Evolutionary conservation across 2,888 invertebrate species (phyloP).

Genomic region (Eupeodes luniger): DNA sequence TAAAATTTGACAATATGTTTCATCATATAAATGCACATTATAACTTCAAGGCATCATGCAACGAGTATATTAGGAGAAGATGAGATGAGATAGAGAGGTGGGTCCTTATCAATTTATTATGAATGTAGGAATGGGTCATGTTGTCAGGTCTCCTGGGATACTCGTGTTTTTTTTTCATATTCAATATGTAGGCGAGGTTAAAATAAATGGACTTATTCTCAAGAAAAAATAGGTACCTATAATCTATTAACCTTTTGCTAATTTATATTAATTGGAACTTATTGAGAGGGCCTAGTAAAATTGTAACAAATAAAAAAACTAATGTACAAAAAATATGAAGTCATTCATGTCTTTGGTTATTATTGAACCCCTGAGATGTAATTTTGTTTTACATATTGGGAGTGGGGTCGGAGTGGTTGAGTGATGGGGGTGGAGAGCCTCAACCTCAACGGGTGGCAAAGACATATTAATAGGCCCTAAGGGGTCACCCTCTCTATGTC

Average conservation of each 20-base stretch:
- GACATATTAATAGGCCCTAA: not conserved
- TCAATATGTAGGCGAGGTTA: not conserved
- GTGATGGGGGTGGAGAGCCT: not conserved
- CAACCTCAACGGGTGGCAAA: not conserved
- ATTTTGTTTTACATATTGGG: not conserved
- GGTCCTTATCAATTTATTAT: constrained; percentile 49
- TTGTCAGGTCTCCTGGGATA: not conserved
- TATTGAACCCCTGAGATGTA: not conserved
- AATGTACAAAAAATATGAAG: not conserved
- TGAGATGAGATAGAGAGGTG: not conserved
- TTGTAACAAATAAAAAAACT: too few relatives aligned
- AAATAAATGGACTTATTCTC: constrained; percentile 1
- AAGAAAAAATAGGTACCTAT: not conserved
- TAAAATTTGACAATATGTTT: constrained; percentile 49
- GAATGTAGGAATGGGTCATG: constrained; percentile 40
- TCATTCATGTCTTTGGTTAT: not conserved
- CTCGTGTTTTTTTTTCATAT: not conserved
- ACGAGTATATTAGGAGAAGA: not conserved
- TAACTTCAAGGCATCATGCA: constrained; percentile 39
- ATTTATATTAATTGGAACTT: constrained; percentile 3
- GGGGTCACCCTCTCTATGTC: too few relatives aligned
- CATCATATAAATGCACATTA: constrained; percentile 59
- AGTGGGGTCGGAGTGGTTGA: not conserved
- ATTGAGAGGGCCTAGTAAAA: too few relatives aligned
- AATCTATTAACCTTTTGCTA: constrained; percentile 6